A percentile compares a stretch with the other conserved stretches of the same genome.
Conservation (phyloP, 2,797 vertebrate genomes). For the Alca torda region DNA sequence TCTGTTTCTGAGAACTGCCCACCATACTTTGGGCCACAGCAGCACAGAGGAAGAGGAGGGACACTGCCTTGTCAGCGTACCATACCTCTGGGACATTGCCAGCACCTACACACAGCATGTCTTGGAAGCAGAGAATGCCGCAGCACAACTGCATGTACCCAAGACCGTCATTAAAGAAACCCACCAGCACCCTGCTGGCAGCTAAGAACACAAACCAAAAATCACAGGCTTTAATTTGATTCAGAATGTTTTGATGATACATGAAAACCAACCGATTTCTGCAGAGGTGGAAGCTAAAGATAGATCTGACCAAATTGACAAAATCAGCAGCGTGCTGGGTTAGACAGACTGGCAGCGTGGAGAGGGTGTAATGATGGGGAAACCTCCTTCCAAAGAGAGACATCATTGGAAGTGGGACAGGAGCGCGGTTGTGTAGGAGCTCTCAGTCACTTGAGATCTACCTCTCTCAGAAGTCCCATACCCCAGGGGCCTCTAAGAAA, state of each 20-base stretch:
- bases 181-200: neutral
- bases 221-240: conserved; percentile 6
- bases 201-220: conserved; percentile 22
- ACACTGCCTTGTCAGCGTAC: neutral
- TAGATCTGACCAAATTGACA: neutral
- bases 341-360: neutral
- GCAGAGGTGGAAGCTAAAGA: neutral
- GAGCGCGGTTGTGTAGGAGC: neutral
- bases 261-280: neutral
- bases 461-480: neutral
- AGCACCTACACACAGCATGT: neutral
- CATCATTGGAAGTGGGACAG: neutral
- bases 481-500: neutral
- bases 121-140: neutral
- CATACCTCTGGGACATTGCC: neutral
- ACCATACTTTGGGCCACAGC: neutral
- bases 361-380: neutral
- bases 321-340: neutral
- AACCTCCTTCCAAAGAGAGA: neutral
- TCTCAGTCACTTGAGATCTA: neutral
- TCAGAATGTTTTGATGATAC: neutral
- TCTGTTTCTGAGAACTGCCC: neutral
- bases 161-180: neutral
- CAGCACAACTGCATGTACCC: neutral
- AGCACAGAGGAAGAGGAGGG: neutral